phyloP scores from a whole-genome alignment of 2,113 vertebrate species.

The Gorsachius goisagi region DNA sequence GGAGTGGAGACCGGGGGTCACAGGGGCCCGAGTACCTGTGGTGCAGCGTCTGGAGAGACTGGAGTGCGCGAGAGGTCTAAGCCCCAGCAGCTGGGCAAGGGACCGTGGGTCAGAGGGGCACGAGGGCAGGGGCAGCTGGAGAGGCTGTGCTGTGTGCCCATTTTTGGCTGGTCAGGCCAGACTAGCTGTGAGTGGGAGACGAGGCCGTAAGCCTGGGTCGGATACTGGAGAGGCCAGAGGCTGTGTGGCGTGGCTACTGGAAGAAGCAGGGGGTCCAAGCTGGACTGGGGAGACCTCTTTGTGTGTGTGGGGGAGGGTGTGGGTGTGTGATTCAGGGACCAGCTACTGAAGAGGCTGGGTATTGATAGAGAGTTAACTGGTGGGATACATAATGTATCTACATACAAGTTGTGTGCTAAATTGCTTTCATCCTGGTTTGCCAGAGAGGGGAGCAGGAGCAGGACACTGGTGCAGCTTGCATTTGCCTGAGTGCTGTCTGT shows the following conservation, averaged over 20 bases:
- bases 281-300: neutral
- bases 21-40: no score
- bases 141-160: rapidly evolving
- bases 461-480: neutral
- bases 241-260: neutral
- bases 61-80: neutral
- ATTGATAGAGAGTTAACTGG: neutral
- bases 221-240: neutral
- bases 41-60: neutral
- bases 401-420: neutral
- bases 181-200: neutral
- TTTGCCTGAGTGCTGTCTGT: neutral
- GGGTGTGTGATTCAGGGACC: neutral
- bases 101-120: rapidly evolving
- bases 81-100: no score
- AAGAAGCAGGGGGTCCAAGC: neutral
- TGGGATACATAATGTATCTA: neutral
- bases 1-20: neutral
- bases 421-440: neutral
- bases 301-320: no score
- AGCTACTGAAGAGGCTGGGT: neutral
- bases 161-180: neutral
- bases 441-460: neutral
- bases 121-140: neutral
- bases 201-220: neutral